Evolutionary conservation across 2,797 vertebrate species (phyloP), one percentile per base, ranked within the genome.

Genomic region (Falco columbarius): DNA sequence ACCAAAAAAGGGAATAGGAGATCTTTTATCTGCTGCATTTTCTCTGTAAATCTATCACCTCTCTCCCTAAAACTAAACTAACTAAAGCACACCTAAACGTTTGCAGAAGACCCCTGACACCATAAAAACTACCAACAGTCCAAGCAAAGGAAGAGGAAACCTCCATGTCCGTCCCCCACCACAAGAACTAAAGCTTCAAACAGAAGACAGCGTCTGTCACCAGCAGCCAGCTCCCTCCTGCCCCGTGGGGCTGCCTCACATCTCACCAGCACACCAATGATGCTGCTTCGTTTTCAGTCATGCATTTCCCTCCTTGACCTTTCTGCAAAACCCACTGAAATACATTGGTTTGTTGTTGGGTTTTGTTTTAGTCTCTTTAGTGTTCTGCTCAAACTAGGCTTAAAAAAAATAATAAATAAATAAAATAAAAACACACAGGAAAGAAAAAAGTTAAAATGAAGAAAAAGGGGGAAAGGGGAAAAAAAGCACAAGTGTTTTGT

Each of bases 161-260:
- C 21, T 66, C 30, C 44, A 10, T 0, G 4, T 18, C 2, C 6
- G 15, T 15, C 21, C 29, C 26, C 11, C 4, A 44, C 44, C 44
- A 44, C 56, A 72, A 81, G 73, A 84, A 42, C 0, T 20, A n/a
- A 54, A 68, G 36, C 27, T 85, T 34, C 68, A 47, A 47, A 67
- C 34, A 30, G 24, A 42, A 46, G 79, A 38, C 2, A 0, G 23
- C 3, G 1, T 1, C 4, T 6, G 6, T 16, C 70, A 42, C 0
- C 1, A 82, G 49, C 67, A 36, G 65, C 79, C 21, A 8, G 32
- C 32, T 84, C n/a, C 59, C 42, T 9, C 6, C 24, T 56, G 59
- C 32, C 44, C 54, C 23, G 5, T 0, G 1, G 65, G 44, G 36
- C 70, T 79, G 46, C 29, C 42, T 30, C 6, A 0, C 44, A n/a